Evolutionary conservation across 2,113 vertebrate genomes (phyloP), one percentile per base, ranked within the genome.

Genomic region (Gasterosteus aculeatus): DNA sequence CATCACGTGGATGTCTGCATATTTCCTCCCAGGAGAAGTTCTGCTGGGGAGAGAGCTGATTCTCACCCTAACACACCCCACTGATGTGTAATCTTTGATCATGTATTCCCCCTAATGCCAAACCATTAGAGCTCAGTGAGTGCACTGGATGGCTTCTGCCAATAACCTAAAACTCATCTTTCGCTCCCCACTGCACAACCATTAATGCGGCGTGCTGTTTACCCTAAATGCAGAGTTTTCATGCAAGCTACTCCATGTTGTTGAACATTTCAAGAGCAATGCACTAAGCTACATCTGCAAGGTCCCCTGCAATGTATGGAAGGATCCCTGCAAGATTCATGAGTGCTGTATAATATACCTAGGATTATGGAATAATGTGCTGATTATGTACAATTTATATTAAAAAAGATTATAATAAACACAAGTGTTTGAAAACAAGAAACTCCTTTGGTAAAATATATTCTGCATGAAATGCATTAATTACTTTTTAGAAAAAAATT

Each of bases 221-320:
- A 26, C 35, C 8, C 18, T 44, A 47, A 39, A 66, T 42, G 62
- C 9, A 61, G 19, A 72, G 47, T 66, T 56, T 60, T 42, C 44
- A 58, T 8, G 51, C 39, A 78, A 31, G 49, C 39, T 46, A 39
- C 8, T 14, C 26, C 44, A 61, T 19, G 11, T 61, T 67, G 59
- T 22, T 66, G 59, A 76, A 60, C 46, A 53, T 10, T 19, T 41
- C 19, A n/a, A 69, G 60, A 80, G 72, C 31, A 35, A n/a, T 58
- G 12, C 42, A 65, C 19, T 69, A 12, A 85, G 86, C 31, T 39
- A 33, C 61, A 71, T 58, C 69, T 60, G 73, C 14, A 41, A 72
- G 72, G 33, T 75, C 58, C 71, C 19, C 7, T 16, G 39, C 63
- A 57, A 68, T 80, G 70, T 58, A 56, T 12, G 1, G 9, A 57